Conservation (phyloP, 2,797 vertebrate genomes). For the Triplophysa yarkandensis region DNA sequence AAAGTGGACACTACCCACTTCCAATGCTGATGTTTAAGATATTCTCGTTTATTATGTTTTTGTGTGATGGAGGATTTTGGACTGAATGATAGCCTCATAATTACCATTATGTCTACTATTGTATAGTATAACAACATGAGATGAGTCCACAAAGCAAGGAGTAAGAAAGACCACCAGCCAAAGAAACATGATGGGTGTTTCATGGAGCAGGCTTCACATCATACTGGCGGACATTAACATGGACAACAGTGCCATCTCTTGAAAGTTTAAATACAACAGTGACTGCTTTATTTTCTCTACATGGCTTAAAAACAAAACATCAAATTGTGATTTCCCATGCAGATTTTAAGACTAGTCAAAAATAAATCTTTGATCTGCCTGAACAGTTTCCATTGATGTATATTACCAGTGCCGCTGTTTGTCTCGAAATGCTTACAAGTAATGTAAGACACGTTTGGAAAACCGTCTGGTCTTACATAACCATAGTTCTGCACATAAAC, state of each 20-base stretch:
- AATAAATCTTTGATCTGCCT: no score
- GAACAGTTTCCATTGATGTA: no score
- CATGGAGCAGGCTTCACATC: not conserved
- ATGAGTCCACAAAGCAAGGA: not conserved
- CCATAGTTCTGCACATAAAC: no score
- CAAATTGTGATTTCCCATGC: no score
- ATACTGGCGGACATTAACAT: not conserved
- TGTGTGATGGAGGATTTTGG: not conserved
- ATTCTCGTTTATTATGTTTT: not conserved
- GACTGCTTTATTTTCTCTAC: not conserved
- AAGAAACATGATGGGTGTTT: not conserved
- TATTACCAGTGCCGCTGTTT: no score
- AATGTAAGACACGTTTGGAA: no score
- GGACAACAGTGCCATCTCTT: slow-evolving; percentile 33
- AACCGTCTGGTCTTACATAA: no score
- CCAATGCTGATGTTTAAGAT: not conserved
- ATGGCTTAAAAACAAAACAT: no score
- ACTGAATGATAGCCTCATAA: not conserved
- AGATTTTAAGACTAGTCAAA: no score
- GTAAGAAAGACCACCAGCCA: not conserved
- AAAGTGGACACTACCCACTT: not conserved
- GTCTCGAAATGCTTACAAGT: no score
- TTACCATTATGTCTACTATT: not conserved
- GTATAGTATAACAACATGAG: not conserved
- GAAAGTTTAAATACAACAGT: not conserved